A percentile compares a stretch with the other conserved stretches of the same genome.
phyloP scores from a whole-genome alignment of 2,888 invertebrate species.

The Athripsodes cinereus region DNA sequence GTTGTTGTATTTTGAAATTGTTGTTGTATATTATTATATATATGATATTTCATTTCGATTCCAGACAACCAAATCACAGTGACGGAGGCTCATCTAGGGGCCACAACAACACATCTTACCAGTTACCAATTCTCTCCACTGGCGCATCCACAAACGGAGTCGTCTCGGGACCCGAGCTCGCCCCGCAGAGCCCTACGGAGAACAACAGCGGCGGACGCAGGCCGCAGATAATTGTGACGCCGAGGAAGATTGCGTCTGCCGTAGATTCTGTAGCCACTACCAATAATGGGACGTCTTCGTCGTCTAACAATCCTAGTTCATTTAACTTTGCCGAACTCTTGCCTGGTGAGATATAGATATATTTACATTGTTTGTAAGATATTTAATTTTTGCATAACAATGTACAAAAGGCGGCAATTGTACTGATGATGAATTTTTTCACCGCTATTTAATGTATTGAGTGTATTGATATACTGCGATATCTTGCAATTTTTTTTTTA shows the following conservation, averaged over 20 bases:
- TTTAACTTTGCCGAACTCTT: conserved; percentile 27
- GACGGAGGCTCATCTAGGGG: conserved; percentile 17
- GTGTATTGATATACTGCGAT: no score
- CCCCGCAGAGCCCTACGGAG: conserved; percentile 24
- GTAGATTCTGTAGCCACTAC: conserved; percentile 30
- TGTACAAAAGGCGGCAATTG: conserved; percentile 37
- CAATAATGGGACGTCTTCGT: conserved; percentile 16
- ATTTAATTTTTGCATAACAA: conserved; percentile 30
- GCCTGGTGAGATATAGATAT: conserved; percentile 20
- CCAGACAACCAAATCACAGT: conserved; percentile 21
- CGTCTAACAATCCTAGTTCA: conserved; percentile 24
- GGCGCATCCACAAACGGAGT: conserved; percentile 26
- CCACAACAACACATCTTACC: conserved; percentile 22
- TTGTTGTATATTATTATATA: no score
- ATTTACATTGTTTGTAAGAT: conserved; percentile 34
- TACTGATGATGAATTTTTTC: no score
- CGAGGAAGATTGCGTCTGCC: conserved; percentile 46
- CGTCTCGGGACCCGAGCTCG: conserved; percentile 18
- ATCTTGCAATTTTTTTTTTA: no score
- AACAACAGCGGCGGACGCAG: conserved; percentile 32
- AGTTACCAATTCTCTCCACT: conserved; percentile 11
- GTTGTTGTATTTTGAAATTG: no score
- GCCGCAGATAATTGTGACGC: conserved; percentile 72
- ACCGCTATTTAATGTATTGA: no score
- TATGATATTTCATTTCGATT: no score